Evolutionary conservation across 2,888 invertebrate species (phyloP).

Genomic region (Orchesella flavescens): DNA sequence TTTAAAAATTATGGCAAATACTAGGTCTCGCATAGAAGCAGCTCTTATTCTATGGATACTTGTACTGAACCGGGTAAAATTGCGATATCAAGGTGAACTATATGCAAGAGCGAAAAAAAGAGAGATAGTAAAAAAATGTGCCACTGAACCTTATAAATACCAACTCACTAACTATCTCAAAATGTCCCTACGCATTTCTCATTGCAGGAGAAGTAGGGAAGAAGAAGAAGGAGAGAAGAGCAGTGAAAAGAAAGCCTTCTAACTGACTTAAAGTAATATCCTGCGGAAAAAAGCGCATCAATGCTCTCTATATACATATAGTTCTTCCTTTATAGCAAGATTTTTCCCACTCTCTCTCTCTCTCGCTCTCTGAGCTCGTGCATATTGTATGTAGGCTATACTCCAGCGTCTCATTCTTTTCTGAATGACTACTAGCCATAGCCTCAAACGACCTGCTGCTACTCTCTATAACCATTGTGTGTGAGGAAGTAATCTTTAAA

Average conservation of each 20-base stretch:
- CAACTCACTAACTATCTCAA: constrained; percentile 2
- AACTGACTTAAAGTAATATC: constrained; percentile 50
- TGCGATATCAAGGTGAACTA: neutral
- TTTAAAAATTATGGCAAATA: constrained; percentile 58
- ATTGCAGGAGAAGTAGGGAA: constrained; percentile 8
- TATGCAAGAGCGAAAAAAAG: neutral
- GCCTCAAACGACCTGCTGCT: constrained; percentile 42
- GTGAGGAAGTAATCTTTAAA: constrained; percentile 49
- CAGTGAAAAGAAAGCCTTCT: constrained; percentile 29
- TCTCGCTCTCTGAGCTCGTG: neutral
- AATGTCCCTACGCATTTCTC: constrained; percentile 29
- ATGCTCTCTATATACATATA: constrained; percentile 13
- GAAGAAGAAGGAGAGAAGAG: neutral
- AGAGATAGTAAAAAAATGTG: too few species aligned
- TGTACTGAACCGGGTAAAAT: neutral
- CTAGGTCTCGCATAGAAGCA: constrained; percentile 30
- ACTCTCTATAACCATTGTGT: constrained; percentile 30
- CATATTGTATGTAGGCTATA: neutral
- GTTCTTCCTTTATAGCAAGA: neutral
- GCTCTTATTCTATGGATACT: neutral
- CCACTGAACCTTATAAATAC: neutral
- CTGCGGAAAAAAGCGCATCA: constrained; percentile 56
- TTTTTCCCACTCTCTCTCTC: too few species aligned
- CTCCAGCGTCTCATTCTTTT: constrained; percentile 42
- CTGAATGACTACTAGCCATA: constrained; percentile 44